Percentiles rank a stretch among this genome's conserved stretches.
These are phyloP conservation scores for Oasisia sp. DNA, from an alignment of 2,888 invertebrate species.

Conservation along the genomic window DNA sequence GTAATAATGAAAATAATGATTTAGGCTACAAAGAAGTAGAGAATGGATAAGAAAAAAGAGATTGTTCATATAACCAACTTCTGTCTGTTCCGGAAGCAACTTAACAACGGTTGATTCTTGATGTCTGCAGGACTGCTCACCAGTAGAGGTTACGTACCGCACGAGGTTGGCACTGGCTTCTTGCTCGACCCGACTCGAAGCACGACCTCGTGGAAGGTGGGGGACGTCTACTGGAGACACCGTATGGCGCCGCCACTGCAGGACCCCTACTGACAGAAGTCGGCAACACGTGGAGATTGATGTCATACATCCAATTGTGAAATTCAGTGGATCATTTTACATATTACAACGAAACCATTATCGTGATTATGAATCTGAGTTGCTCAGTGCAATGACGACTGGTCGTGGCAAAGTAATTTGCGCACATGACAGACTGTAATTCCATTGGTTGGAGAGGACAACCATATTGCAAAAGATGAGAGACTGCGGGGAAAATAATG, in stretches of 20 bases:
- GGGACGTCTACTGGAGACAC: slow-evolving; percentile 50
- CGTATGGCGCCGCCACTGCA: slow-evolving; percentile 26
- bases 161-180: slow-evolving; percentile 41
- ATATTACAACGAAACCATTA: background rate
- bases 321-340: background rate
- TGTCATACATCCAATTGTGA: background rate
- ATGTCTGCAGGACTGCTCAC: slow-evolving; percentile 37
- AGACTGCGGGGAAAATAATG: background rate
- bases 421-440: background rate
- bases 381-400: background rate
- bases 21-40: too few relatives aligned
- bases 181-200: slow-evolving; percentile 40
- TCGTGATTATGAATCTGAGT: background rate
- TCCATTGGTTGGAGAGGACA: background rate
- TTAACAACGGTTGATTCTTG: background rate
- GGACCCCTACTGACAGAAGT: slow-evolving; percentile 27
- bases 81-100: too few relatives aligned
- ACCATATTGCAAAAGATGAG: slow-evolving; percentile 4
- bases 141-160: slow-evolving; percentile 43
- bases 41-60: too few relatives aligned
- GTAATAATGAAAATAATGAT: too few relatives aligned
- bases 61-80: too few relatives aligned
- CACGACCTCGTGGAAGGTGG: slow-evolving; percentile 45
- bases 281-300: background rate
- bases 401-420: background rate